Percentiles rank a stretch among this genome's conserved stretches.
Evolutionary conservation across 2,113 vertebrate genomes (phyloP).

Genomic region (Tetraodon nigroviridis): DNA sequence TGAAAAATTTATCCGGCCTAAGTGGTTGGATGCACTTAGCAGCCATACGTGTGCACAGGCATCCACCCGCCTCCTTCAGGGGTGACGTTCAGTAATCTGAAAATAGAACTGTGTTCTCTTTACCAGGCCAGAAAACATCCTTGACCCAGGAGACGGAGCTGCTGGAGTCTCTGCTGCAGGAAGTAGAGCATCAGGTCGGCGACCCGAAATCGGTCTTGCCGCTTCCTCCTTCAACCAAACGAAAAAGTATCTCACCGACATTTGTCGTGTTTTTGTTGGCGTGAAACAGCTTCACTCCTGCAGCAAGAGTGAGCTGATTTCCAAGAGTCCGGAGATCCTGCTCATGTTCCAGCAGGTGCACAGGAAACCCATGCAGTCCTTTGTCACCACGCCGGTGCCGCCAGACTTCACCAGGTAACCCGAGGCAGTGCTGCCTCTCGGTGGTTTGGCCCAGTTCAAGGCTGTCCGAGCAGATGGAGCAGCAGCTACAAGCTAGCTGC

Average conservation of each 20-base stretch:
- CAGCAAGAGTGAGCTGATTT: constrained; percentile 97
- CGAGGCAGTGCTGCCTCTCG: no score
- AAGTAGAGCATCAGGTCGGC: constrained; percentile 95
- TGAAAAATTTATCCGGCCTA: constrained; percentile 57
- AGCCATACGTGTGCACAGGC: constrained; percentile 21
- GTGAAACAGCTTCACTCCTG: constrained; percentile 86
- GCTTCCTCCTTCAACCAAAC: no score
- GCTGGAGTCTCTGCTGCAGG: constrained; percentile 94
- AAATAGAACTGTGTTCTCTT: constrained; percentile 54
- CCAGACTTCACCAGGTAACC: constrained; percentile 95
- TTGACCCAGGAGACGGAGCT: constrained; percentile 98
- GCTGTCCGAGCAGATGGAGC: not conserved
- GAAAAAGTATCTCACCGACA: no score
- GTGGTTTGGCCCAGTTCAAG: not conserved
- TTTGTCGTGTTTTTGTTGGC: not conserved
- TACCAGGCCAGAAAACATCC: constrained; percentile 94
- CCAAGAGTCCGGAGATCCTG: constrained; percentile 95
- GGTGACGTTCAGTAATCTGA: constrained; percentile 34
- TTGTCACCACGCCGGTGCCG: constrained; percentile 96
- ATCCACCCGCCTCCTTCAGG: constrained; percentile 35
- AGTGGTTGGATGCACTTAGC: constrained; percentile 34
- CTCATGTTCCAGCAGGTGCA: constrained; percentile 99
- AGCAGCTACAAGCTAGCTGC: no score
- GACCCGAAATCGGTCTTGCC: constrained; percentile 2
- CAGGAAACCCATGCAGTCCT: constrained; percentile 96